Evolutionary conservation across 1,140 invertebrate species (phyloP), one percentile per base, ranked within the genome.

Genomic region (Drosophila nasuta): DNA sequence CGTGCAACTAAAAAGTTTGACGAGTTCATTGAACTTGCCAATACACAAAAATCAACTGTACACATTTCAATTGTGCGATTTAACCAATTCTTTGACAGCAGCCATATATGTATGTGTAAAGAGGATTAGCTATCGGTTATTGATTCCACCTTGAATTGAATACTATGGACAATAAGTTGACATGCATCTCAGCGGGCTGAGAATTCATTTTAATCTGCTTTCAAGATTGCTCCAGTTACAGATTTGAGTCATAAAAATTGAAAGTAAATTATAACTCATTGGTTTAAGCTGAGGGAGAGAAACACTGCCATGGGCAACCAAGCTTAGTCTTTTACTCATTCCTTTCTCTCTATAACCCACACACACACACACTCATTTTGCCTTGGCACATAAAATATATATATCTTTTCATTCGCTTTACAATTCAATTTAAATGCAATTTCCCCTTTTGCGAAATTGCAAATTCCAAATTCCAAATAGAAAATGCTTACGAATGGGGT

Each of bases 351-450:
- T 17, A 11, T 60, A 56, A 65, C 67, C 52, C 35, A 65, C 43
- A 45, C 48, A 48, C 30, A 56, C 46, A 17, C 4, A 57, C 41
- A 60, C 13, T 51, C 25, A 45, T 41, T 13, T 45, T 11, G 35
- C 62, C 35, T 20, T 62, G 52, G 60, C 33, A 78, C 33, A 56
- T 60, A 59, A 67, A 71, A 65, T 79, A 45, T 46, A 38, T 20
- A 8, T 25, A 25, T 25, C 2, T 59, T 59, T 65, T 62, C 64
- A 70, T 89, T 74, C 60, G 68, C 67, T 76, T 89, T 85, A 85
- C 78, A 89, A 89, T 89, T 89, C 85, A 89, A 89, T 89, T 89
- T 79, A 79, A 85, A 81, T 81, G 81, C 81, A 89, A 89, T 89
- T 89, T 89, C 85, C 85, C 59, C 75, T 81, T 81, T 79, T 85